phyloP scores from a whole-genome alignment of 2,797 vertebrate species.

The Acrocephalus scirpaceus region DNA sequence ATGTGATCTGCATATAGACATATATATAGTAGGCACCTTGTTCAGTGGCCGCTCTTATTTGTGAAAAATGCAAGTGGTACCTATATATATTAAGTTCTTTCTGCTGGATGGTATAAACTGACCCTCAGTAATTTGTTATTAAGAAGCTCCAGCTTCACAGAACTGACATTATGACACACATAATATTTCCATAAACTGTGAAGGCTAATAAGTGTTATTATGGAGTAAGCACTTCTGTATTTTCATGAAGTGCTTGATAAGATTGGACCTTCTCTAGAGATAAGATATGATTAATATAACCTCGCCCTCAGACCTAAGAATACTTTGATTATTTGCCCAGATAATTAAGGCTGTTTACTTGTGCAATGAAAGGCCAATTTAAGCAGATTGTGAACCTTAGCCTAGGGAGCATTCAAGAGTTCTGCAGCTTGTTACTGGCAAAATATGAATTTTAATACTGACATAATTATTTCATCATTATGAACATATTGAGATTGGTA shows the following conservation, averaged over 20 bases:
- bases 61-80: background rate
- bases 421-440: slow-evolving; percentile 37
- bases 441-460: slow-evolving; percentile 54
- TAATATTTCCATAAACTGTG: slow-evolving; percentile 42
- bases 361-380: slow-evolving; percentile 43
- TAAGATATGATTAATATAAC: slow-evolving; percentile 42
- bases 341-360: slow-evolving; percentile 63
- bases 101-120: background rate
- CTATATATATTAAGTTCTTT: background rate
- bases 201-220: slow-evolving; percentile 25
- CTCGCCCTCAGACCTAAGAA: slow-evolving; percentile 7
- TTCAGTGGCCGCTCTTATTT: background rate
- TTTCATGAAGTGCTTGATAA: slow-evolving; percentile 9
- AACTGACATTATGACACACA: background rate
- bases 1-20: background rate
- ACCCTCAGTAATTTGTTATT: background rate
- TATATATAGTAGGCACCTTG: background rate
- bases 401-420: slow-evolving; percentile 36
- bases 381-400: slow-evolving; percentile 64
- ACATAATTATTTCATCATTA: slow-evolving; percentile 53
- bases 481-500: slow-evolving; percentile 2
- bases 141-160: background rate
- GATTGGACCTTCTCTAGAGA: slow-evolving; percentile 38
- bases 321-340: slow-evolving; percentile 49
- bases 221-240: background rate